Conservation (phyloP, 1,140 invertebrate species). For the Papilio glaucus region DNA sequence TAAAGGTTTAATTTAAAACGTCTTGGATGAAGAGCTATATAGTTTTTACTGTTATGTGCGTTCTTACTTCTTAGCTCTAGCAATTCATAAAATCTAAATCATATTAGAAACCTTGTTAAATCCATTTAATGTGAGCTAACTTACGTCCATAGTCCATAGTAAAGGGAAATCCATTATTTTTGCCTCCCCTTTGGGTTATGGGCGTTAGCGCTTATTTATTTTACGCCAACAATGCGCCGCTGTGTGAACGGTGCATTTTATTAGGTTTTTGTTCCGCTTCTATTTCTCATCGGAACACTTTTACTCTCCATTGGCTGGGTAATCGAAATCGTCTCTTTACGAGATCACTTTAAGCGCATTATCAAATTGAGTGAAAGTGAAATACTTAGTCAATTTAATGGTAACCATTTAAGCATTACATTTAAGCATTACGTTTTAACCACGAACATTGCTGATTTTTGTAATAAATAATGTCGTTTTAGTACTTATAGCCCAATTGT, state of each 20-base stretch:
- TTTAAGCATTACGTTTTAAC: background rate
- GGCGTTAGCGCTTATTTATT: too few species aligned
- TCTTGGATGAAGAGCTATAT: too few species aligned
- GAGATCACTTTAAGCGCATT: slow-evolving; percentile 29
- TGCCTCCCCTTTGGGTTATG: too few species aligned
- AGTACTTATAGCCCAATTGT: too few species aligned
- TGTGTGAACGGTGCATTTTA: slow-evolving; percentile 20
- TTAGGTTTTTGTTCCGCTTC: slow-evolving; percentile 17
- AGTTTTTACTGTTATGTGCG: too few species aligned
- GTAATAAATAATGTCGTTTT: background rate
- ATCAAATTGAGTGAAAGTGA: slow-evolving; percentile 40
- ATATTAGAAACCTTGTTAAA: too few species aligned
- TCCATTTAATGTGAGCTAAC: too few species aligned
- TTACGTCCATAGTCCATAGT: too few species aligned
- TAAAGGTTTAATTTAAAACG: too few species aligned
- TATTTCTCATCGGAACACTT: slow-evolving; percentile 30
- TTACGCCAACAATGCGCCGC: background rate
- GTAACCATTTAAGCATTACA: background rate
- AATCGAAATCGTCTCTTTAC: slow-evolving; percentile 29
- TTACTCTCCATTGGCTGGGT: slow-evolving; percentile 4
- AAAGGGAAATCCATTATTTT: too few species aligned
- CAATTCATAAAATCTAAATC: too few species aligned
- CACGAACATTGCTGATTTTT: background rate
- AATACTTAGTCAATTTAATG: slow-evolving; percentile 26
- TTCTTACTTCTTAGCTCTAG: too few species aligned